Conservation (phyloP, 2,113 vertebrate genomes). For the Propithecus coquereli region DNA sequence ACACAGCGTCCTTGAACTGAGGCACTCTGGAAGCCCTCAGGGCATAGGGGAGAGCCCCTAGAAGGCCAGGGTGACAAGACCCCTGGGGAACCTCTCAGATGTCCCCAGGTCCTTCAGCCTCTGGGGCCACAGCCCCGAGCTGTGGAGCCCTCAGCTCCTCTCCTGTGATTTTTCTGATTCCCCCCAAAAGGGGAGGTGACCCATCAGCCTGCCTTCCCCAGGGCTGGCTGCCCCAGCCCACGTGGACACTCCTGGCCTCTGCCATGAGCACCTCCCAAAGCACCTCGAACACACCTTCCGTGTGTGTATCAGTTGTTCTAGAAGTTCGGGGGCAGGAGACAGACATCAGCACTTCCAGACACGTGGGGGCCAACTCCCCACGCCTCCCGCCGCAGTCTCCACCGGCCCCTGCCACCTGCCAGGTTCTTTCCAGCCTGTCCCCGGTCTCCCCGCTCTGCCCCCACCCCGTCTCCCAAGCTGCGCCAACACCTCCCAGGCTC, state of each 20-base stretch:
- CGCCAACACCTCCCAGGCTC: neutral
- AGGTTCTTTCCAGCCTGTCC: neutral
- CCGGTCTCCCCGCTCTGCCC: accelerated
- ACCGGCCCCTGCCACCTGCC: accelerated
- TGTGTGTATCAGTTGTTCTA: neutral
- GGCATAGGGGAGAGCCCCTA: neutral
- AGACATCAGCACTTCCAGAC: neutral
- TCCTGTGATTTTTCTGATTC: neutral
- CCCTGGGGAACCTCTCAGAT: neutral
- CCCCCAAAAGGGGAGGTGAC: neutral
- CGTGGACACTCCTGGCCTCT: accelerated
- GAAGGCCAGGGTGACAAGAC: neutral
- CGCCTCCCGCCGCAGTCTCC: neutral
- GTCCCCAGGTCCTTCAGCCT: neutral
- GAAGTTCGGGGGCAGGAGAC: too few relatives aligned
- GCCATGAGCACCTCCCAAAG: neutral
- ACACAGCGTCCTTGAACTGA: too few relatives aligned
- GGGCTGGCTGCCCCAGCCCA: neutral
- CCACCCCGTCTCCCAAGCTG: neutral
- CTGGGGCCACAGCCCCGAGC: neutral
- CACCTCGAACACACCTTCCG: neutral
- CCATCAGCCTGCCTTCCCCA: neutral
- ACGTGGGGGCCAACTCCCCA: neutral
- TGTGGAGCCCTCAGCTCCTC: neutral
- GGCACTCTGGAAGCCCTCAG: neutral